A percentile compares a stretch with the other conserved stretches of the same genome.
Conservation (phyloP, 2,888 invertebrate genomes). For the Rhaphigaster nebulosa region DNA sequence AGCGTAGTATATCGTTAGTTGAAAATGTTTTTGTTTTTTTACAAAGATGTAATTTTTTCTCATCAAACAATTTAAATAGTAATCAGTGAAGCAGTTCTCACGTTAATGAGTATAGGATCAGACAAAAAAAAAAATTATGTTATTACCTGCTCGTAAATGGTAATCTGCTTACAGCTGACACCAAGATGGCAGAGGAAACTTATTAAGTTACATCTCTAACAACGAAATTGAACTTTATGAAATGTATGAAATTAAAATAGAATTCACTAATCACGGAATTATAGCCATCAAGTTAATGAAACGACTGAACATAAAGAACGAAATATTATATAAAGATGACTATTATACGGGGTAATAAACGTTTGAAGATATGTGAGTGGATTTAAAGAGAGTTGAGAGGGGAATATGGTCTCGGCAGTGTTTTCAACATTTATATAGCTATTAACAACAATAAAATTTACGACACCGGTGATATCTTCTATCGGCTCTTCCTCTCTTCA, state of each 20-base stretch:
- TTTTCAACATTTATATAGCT: conserved; percentile 26
- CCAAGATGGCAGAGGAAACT: not conserved
- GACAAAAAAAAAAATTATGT: not conserved
- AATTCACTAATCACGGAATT: not conserved
- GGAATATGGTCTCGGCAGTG: not conserved
- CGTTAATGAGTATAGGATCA: not conserved
- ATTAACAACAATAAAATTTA: conserved; percentile 49
- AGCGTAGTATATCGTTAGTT: too few species aligned
- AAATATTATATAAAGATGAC: not conserved
- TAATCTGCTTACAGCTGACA: not conserved
- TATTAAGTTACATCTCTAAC: conserved; percentile 15
- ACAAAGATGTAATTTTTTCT: too few species aligned
- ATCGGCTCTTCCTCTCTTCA: not conserved
- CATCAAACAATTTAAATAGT: not conserved
- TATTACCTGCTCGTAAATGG: conserved; percentile 22
- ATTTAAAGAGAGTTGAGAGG: not conserved
- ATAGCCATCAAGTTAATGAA: not conserved
- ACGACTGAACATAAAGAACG: not conserved
- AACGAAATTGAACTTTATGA: not conserved
- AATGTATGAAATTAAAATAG: not conserved
- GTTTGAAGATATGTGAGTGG: not conserved
- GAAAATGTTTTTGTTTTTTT: too few species aligned
- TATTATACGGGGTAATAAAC: not conserved
- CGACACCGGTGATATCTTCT: not conserved
- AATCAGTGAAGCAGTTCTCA: not conserved